Base-by-base conservation (phyloP, 2,888 invertebrate species). In the Monochamus alternatus region DNA sequence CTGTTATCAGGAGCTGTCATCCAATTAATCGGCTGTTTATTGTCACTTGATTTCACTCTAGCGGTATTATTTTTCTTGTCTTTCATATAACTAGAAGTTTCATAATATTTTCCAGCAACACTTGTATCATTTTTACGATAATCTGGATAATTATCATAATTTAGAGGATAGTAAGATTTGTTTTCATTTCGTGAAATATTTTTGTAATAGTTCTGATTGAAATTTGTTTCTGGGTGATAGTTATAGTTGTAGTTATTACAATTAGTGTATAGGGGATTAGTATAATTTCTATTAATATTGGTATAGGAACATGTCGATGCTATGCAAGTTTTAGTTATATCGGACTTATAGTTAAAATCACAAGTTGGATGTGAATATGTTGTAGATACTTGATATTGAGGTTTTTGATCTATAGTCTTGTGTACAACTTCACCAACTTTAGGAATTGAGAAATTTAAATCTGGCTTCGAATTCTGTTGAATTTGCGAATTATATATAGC, bases 1-100 rank as follows among this genome's bases (percentile, higher is more conserved):
- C 83, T 88, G 62, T 89, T 90, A 80, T 91, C 91, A 1, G 91
- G 91, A 0, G 91, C 89, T 81, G 92, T 92, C 92, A 92, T 92
- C 92, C 92, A 92, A 82, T 92, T 92, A 0, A 92, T 91, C 0
- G 91, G 91, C 4, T 90, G 89, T 78, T 90, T 89, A 14, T 88
- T 87, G 70, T 82, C 84, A 44, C 67, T 30, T 3, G 68, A 51
- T 14, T 81, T 81, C 67, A 65, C 72, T 73, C 77, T 81, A 22
- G 44, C 55, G 10, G 47, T 14, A 66, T 59, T 78, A 32, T 51
- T 81, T 63, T 71, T 77, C 14, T 75, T 75, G 47, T 76, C 79
- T 32, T 78, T 76, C n/a, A 73, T 43, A 14, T 76, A 68, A 52
- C 66, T 59, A 14, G 74, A 70, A 62, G 70, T 63, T 43, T 75